Conservation (phyloP, 2,888 invertebrate species). For the Apamea crenata region DNA sequence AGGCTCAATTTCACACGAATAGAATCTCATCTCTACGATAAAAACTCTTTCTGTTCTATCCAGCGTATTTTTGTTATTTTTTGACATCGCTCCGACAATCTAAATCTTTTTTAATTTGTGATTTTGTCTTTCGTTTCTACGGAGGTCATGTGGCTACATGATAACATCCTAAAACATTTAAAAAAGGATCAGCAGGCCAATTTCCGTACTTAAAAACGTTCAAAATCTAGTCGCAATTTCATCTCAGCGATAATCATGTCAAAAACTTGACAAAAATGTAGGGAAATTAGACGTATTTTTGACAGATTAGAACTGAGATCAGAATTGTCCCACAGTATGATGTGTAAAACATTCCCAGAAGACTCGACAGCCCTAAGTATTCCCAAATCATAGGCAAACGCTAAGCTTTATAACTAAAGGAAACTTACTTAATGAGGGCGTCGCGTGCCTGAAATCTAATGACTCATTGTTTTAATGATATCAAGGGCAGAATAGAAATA, state of each 20-base stretch:
- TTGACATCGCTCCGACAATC: no score
- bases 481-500: slow-evolving; percentile 41
- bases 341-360: background rate
- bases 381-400: slow-evolving; percentile 32
- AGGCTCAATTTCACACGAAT: no score
- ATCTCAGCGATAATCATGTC: no score
- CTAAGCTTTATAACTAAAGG: slow-evolving; percentile 38
- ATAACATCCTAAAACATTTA: background rate
- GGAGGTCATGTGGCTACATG: background rate
- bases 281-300: no score
- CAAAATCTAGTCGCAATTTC: no score
- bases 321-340: background rate
- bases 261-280: no score
- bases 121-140: background rate
- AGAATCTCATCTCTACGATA: background rate
- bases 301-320: no score
- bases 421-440: slow-evolving; percentile 49
- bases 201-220: no score
- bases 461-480: slow-evolving; percentile 53
- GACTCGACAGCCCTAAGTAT: slow-evolving; percentile 21
- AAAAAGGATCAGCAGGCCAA: background rate
- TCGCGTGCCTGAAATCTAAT: slow-evolving; percentile 59
- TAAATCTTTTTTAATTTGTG: background rate
- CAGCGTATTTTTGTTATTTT: background rate
- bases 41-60: background rate